Evolutionary conservation across 2,888 invertebrate genomes (phyloP).

Genomic region (Eristalis tenax): DNA sequence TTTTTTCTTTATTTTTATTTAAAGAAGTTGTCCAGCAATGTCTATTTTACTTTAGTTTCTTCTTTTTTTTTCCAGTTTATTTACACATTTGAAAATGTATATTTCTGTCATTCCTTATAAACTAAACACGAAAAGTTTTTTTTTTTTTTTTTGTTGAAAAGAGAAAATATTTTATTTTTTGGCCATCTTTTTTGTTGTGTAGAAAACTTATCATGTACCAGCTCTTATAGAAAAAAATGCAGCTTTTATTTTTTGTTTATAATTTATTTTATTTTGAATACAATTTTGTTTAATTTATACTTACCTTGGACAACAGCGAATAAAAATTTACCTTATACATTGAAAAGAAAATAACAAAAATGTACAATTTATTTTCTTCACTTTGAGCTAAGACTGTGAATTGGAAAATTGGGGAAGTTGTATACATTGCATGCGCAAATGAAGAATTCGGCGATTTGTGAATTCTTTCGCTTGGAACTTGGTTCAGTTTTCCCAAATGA

Average conservation of each 20-base stretch:
- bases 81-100: slow-evolving; percentile 32
- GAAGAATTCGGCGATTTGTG: neutral
- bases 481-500: too few species aligned
- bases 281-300: slow-evolving; percentile 60
- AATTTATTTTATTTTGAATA: slow-evolving; percentile 49
- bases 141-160: slow-evolving; percentile 29
- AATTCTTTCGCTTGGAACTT: too few species aligned
- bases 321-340: slow-evolving; percentile 51
- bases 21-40: slow-evolving; percentile 51
- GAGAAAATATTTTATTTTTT: slow-evolving; percentile 14
- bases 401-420: neutral
- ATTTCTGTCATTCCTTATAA: slow-evolving; percentile 60
- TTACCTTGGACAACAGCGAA: slow-evolving; percentile 53
- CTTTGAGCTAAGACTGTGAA: neutral
- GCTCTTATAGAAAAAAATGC: slow-evolving; percentile 8
- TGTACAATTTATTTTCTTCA: neutral
- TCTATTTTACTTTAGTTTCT: slow-evolving; percentile 13
- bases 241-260: slow-evolving; percentile 28
- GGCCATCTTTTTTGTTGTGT: slow-evolving; percentile 26
- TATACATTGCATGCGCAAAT: neutral
- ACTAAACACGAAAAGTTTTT: slow-evolving; percentile 28
- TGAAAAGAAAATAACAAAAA: slow-evolving; percentile 30
- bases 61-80: neutral
- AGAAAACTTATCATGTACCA: slow-evolving; percentile 2
- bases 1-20: slow-evolving; percentile 41